Base-by-base conservation (phyloP, 2,797 vertebrate genomes). In the Muscicapa striata region DNA sequence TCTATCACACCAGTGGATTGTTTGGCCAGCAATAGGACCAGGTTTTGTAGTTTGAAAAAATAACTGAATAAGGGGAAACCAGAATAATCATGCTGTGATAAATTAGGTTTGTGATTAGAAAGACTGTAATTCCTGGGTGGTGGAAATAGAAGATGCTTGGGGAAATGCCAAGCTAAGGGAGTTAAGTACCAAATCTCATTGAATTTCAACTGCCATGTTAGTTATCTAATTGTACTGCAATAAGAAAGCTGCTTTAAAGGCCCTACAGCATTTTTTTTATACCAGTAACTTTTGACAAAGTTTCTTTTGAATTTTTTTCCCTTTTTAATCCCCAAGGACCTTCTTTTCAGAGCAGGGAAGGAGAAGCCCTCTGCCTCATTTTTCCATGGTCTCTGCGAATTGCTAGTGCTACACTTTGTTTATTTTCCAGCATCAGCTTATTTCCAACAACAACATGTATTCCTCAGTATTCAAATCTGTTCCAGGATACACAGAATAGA, bases 161-260 rank as follows among this genome's bases (percentile, higher is more conserved):
- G 82, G 55, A 93, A 93, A 96, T 85, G 72, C 41, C 72, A 85
- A 6, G 69, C 32, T 80, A 75, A 64, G 27, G 40, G 17, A 90
- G 23, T 73, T 73, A 86, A 89, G 72, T 46, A 95, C 45, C 41
- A 86, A 93, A 91, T 84, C 45, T 90, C 67, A 89, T 45, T 87
- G 87, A 87, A 89, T 94, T 89, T 74, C 87, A n/a, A 12, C 74
- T 90, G 83, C 67, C 4, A 4, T 54, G 49, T 73, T 91, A 84
- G 70, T 54, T 84, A 73, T 74, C 83, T 94, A 90, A 95, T 84
- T 87, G 85, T 54, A 76, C 40, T 82, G 63, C 77, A 87, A 67
- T 76, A 79, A 85, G 75, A 84, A 96, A 79, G 14, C 48, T 94
- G 62, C 38, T 92, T 92, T 70, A 91, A 84, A 94, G 67, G 36